Conservation (phyloP, 1,140 invertebrate species). For the Drosophila simulans region DNA sequence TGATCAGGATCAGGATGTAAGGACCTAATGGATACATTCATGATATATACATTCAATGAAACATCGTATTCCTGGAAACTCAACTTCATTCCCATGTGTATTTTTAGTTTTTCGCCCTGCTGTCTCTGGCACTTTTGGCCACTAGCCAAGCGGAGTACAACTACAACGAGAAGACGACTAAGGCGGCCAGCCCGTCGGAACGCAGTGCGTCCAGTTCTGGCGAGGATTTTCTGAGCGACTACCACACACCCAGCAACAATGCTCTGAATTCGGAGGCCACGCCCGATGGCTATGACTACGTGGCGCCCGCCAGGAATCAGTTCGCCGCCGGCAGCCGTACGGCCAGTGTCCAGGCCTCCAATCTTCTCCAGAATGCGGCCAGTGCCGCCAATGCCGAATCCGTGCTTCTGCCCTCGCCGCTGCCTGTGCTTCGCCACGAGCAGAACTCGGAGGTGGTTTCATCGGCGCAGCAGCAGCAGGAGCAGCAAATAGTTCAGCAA, state of each 20-base stretch:
- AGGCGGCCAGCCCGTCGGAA: conserved; percentile 43
- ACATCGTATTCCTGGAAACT: neutral
- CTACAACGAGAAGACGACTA: conserved; percentile 39
- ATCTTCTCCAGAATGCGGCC: conserved; percentile 41
- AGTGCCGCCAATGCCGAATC: conserved; percentile 17
- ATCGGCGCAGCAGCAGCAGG: neutral
- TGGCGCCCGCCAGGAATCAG: conserved; percentile 12
- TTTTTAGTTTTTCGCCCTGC: conserved; percentile 47
- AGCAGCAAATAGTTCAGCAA: neutral
- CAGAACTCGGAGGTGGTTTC: conserved; percentile 4
- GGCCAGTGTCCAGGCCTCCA: conserved; percentile 36
- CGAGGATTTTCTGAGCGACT: conserved; percentile 63
- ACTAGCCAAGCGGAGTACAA: conserved; percentile 49
- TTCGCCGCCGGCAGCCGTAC: conserved; percentile 35
- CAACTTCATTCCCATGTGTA: neutral
- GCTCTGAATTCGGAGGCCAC: conserved; percentile 58
- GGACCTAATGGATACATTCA: neutral
- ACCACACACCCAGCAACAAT: conserved; percentile 51
- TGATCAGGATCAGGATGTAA: neutral
- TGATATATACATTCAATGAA: too few relatives aligned
- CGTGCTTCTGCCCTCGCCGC: conserved; percentile 36
- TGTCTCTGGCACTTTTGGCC: conserved; percentile 36
- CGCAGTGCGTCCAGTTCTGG: conserved; percentile 30
- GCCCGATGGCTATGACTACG: conserved; percentile 64
- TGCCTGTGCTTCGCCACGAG: conserved; percentile 23